Percentiles rank a stretch among this genome's conserved stretches.
Conservation (phyloP, 2,113 vertebrate species). For the Rhinogobius similis region DNA sequence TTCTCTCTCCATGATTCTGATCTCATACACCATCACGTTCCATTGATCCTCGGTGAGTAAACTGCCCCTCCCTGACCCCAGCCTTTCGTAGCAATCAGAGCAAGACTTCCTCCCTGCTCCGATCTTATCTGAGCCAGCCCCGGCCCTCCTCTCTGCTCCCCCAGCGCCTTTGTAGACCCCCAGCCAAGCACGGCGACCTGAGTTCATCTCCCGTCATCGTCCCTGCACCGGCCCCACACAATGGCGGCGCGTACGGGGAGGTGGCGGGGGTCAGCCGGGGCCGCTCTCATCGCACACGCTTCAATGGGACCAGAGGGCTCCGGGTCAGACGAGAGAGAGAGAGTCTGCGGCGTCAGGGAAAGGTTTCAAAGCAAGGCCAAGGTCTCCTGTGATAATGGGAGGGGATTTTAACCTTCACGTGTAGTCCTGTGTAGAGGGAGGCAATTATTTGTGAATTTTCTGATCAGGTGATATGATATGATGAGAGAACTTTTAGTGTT, state of each 20-base stretch:
- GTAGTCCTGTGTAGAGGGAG: background rate
- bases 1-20: constrained; percentile 66
- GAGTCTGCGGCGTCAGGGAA: constrained; percentile 12
- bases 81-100: constrained; percentile 78
- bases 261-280: constrained; percentile 64
- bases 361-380: constrained; percentile 4
- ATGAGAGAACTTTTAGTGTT: too few species aligned
- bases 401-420: background rate
- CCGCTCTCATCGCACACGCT: constrained; percentile 39
- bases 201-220: constrained; percentile 76
- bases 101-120: constrained; percentile 73
- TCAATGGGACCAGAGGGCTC: constrained; percentile 30
- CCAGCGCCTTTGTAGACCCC: constrained; percentile 61
- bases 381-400: background rate
- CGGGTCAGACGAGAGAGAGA: constrained; percentile 43
- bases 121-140: constrained; percentile 74
- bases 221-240: constrained; percentile 75
- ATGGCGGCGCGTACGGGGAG: constrained; percentile 69
- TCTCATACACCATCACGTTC: constrained; percentile 73
- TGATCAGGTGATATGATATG: too few species aligned
- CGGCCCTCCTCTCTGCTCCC: background rate
- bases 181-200: constrained; percentile 49
- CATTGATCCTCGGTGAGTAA: constrained; percentile 77
- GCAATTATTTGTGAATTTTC: background rate
- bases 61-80: constrained; percentile 77